Base-by-base conservation (phyloP, 2,113 vertebrate genomes). In the Neodontobutis hainanensis region DNA sequence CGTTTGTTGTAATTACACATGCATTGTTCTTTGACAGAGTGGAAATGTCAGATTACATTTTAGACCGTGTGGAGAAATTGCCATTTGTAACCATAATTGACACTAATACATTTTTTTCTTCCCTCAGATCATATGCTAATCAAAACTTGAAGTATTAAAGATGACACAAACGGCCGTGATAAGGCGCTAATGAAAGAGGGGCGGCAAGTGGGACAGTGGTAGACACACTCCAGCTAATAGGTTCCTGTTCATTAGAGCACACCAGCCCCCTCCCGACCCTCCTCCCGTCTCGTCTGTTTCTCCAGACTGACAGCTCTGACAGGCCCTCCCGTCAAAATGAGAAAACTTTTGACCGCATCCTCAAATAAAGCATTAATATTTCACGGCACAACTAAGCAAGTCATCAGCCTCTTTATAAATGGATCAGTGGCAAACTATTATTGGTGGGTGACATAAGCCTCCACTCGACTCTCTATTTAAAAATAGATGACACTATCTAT, bases 91-190 rank as follows among this genome's bases (percentile, higher is more conserved):
- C 80, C 67, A 77, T 91, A 91, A 92, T 90, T 91, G 84, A 87
- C 84, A 65, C 79, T 87, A 88, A 91, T 92, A 90, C 89, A 89
- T 89, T 72, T 61, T 80, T 81, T 80, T 83, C 44, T 46, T 74
- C 81, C 75, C 49, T 57, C 61, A 76, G 86, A 89, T 89, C 87
- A 87, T 79, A 87, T 90, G 82, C 86, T 84, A 89, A 91, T 92
- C 85, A 90, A 85, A 87, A 86, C 89, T 76, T 89, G 91, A 92
- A 90, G 83, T 87, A 90, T 93, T 86, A 86, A 86, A 87, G 84
- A 85, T 86, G 89, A 88, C 90, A 90, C 84, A 85, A 89, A 88
- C 82, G 46, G 82, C 77, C 64, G 55, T 89, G 85, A 90, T 89
- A 85, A 87, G 79, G 70, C 56, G 63, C 70, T 91, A 87, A 89